Evolutionary conservation across 1,140 invertebrate species (phyloP).

Genomic region (Acromyrmex charruanus): DNA sequence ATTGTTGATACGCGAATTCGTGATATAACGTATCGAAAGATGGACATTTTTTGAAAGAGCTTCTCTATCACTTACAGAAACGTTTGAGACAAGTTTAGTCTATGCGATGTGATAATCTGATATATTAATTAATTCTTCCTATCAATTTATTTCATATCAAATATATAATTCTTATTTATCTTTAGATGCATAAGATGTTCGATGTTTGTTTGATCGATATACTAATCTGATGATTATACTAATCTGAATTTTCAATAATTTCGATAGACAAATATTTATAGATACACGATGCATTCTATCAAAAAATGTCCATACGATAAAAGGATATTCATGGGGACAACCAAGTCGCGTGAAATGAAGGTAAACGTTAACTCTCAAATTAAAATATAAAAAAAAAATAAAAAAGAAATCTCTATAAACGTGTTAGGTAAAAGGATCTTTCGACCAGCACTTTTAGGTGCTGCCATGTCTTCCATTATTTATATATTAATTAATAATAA

Average conservation of each 20-base stretch:
- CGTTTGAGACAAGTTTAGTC: background rate
- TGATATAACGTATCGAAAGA: conserved; percentile 1
- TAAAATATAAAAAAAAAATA: conserved; percentile 45
- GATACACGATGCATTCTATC: conserved; percentile 10
- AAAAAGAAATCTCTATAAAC: conserved; percentile 66
- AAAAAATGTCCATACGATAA: conserved; percentile 25
- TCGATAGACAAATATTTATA: background rate
- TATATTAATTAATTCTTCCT: conserved; percentile 8
- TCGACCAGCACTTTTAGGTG: conserved; percentile 82
- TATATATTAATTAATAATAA: conserved; percentile 84
- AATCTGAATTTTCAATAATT: background rate
- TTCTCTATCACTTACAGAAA: conserved; percentile 1
- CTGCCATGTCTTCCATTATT: conserved; percentile 85
- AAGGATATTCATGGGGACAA: background rate
- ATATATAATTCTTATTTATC: background rate
- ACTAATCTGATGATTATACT: background rate
- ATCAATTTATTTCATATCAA: conserved; percentile 2
- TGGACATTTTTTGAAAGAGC: conserved; percentile 24
- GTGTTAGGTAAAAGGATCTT: conserved; percentile 77
- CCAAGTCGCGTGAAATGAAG: background rate
- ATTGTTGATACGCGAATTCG: conserved; percentile 1
- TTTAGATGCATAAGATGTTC: background rate
- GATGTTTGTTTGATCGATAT: background rate
- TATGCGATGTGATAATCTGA: background rate
- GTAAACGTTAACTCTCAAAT: conserved; percentile 47